Conservation (phyloP, 2,888 invertebrate species). For the Papilio demoleus region DNA sequence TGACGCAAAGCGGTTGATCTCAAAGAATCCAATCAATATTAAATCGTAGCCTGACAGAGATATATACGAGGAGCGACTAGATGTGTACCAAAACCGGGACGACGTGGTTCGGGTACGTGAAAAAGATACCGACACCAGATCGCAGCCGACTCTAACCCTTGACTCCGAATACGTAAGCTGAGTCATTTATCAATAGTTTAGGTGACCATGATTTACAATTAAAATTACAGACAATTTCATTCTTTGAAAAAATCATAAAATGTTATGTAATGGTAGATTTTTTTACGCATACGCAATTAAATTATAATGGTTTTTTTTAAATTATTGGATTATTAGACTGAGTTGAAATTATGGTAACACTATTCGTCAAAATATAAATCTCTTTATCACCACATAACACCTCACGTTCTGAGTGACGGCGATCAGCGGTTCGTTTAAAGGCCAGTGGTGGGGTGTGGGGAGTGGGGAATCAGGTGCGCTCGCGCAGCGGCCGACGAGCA, state of each 20-base stretch:
- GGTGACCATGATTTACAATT: slow-evolving; percentile 59
- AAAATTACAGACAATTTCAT: slow-evolving; percentile 20
- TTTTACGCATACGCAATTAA: no score
- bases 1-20: slow-evolving; percentile 55
- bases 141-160: slow-evolving; percentile 74
- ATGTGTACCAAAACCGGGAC: slow-evolving; percentile 58
- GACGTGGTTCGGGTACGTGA: slow-evolving; percentile 60
- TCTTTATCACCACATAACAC: slow-evolving; percentile 76
- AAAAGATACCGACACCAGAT: slow-evolving; percentile 74
- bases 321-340: no score
- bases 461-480: slow-evolving; percentile 66
- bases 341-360: slow-evolving; percentile 57
- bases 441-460: slow-evolving; percentile 29
- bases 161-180: slow-evolving; percentile 72
- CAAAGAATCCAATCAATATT: slow-evolving; percentile 77
- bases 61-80: slow-evolving; percentile 49
- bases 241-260: not conserved
- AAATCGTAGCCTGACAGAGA: slow-evolving; percentile 73
- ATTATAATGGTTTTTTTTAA: no score
- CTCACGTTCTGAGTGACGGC: slow-evolving; percentile 73
- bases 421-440: slow-evolving; percentile 47
- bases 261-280: no score
- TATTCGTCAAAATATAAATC: slow-evolving; percentile 77
- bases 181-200: slow-evolving; percentile 75
- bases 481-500: slow-evolving; percentile 71